Evolutionary conservation across 2,113 vertebrate genomes (phyloP).

Genomic region (Panthera tigris): DNA sequence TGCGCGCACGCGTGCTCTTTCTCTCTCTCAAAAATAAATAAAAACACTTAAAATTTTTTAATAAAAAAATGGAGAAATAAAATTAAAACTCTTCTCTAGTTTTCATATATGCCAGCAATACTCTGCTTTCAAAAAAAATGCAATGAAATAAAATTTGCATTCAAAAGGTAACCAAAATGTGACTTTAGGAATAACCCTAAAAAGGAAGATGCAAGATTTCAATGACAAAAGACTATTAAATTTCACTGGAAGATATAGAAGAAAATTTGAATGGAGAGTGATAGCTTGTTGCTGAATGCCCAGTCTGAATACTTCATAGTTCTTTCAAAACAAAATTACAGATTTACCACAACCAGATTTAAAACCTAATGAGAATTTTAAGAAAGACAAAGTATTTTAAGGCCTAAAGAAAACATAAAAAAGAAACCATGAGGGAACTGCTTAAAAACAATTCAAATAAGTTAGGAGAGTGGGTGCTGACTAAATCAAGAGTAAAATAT

Average conservation of each 20-base stretch:
- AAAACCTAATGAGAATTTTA: not conserved
- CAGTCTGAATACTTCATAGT: not conserved
- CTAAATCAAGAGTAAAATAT: not conserved
- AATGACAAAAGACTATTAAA: not conserved
- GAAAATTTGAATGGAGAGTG: not conserved
- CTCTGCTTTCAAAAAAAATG: not conserved
- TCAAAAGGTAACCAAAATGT: not conserved
- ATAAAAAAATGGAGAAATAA: not conserved
- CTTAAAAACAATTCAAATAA: not conserved
- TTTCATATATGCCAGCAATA: not conserved
- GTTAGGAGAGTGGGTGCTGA: not conserved
- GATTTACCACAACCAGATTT: not conserved
- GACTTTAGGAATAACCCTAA: not conserved
- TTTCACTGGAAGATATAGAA: not conserved
- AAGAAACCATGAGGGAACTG: not conserved
- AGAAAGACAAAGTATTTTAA: not conserved
- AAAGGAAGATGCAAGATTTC: not conserved
- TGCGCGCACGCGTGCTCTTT: too few species aligned
- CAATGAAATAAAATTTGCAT: not conserved
- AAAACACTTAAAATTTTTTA: too few species aligned
- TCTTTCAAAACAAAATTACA: not conserved
- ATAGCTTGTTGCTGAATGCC: not conserved
- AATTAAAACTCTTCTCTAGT: not conserved
- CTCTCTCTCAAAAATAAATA: too few species aligned
- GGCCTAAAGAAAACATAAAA: not conserved